Conservation (phyloP, 2,113 vertebrate species). For the Perca schrenkii region DNA sequence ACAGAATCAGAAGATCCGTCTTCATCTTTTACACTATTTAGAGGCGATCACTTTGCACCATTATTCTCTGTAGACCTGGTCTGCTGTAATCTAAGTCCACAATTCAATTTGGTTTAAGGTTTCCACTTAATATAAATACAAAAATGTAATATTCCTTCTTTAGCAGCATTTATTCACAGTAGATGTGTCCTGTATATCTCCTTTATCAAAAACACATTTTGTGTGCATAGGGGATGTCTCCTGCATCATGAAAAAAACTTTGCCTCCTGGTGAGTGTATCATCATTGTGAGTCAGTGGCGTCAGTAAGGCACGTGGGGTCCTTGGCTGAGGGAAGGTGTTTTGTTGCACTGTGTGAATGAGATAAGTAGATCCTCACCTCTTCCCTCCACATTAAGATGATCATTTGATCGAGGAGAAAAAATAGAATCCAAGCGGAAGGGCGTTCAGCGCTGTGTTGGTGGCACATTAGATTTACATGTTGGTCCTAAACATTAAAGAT, state of each 20-base stretch:
- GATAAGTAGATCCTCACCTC: constrained; percentile 59
- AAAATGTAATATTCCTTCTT: background rate
- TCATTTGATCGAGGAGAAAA: constrained; percentile 38
- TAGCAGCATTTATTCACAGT: background rate
- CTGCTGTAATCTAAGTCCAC: background rate
- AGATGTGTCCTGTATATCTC: background rate
- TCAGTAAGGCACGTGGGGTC: constrained; percentile 45
- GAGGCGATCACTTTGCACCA: background rate
- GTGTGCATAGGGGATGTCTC: constrained; percentile 38
- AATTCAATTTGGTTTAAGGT: background rate
- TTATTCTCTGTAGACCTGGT: too few relatives aligned
- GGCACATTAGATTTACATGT: background rate
- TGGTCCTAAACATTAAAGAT: background rate
- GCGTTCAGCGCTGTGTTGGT: background rate
- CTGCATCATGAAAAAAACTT: constrained; percentile 33
- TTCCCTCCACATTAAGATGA: constrained; percentile 42
- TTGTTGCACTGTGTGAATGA: constrained; percentile 64
- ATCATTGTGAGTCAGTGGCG: constrained; percentile 66
- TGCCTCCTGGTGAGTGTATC: constrained; percentile 46
- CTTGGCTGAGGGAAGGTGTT: constrained; percentile 61
- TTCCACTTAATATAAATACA: background rate
- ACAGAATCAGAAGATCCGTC: background rate
- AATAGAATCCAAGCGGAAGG: constrained; percentile 15
- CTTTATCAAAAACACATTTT: constrained; percentile 35
- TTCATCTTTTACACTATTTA: background rate